Conservation (phyloP, 1,140 invertebrate species). For the Drosophila insularis region DNA sequence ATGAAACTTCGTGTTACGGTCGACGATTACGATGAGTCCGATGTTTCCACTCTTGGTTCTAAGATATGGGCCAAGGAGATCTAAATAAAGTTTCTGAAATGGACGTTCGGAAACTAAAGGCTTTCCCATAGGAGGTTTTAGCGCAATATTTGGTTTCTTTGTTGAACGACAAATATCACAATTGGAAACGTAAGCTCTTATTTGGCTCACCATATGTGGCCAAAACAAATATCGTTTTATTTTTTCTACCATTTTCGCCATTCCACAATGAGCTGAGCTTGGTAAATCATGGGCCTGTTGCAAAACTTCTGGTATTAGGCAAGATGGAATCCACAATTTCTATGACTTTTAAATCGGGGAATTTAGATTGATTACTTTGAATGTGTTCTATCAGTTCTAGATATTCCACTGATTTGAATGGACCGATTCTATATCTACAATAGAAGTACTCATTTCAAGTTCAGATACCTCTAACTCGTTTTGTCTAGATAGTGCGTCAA, state of each 20-base stretch:
- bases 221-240: slow-evolving; percentile 22
- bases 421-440: slow-evolving; percentile 12
- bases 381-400: slow-evolving; percentile 9
- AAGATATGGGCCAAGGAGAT: too few relatives aligned
- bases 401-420: too few relatives aligned
- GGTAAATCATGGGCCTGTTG: slow-evolving; percentile 8
- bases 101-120: too few relatives aligned
- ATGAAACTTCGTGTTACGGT: too few relatives aligned
- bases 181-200: not conserved
- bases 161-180: slow-evolving; percentile 9
- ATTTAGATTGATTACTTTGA: not conserved
- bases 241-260: not conserved
- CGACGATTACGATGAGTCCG: too few relatives aligned
- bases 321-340: slow-evolving; percentile 11
- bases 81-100: too few relatives aligned
- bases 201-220: slow-evolving; percentile 4
- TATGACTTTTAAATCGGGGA: slow-evolving; percentile 16
- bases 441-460: not conserved
- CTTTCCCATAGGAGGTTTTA: slow-evolving; percentile 7
- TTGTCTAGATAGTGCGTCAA: too few relatives aligned
- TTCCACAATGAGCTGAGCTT: slow-evolving; percentile 6
- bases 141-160: slow-evolving; percentile 1
- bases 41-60: too few relatives aligned
- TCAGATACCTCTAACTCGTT: slow-evolving; percentile 5
- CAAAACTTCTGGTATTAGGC: not conserved